Evolutionary conservation across 2,888 invertebrate species (phyloP).

Genomic region (Euzetes globulus): DNA sequence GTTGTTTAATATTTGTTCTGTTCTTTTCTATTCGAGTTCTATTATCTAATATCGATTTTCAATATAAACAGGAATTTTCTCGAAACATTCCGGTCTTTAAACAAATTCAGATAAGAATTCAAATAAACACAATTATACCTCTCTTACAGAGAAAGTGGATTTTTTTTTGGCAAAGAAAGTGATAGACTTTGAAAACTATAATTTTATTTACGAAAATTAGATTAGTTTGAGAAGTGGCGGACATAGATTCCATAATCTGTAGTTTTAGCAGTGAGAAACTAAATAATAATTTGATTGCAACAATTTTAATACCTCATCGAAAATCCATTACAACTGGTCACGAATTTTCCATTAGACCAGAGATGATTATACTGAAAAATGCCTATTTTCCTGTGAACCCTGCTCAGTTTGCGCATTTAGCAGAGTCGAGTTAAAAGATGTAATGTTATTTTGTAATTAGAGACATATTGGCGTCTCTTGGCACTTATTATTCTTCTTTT

Average conservation of each 20-base stretch:
- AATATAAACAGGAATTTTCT: not conserved
- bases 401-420: too few relatives aligned
- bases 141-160: too few relatives aligned
- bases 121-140: not conserved
- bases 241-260: too few relatives aligned
- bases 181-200: too few relatives aligned
- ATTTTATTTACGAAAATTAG: too few relatives aligned
- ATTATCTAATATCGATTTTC: not conserved
- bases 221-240: too few relatives aligned
- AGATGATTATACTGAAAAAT: not conserved
- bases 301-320: not conserved
- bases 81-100: not conserved
- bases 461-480: too few relatives aligned
- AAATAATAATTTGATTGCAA: not conserved
- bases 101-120: not conserved
- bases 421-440: too few relatives aligned
- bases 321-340: not conserved
- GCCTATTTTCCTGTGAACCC: too few relatives aligned
- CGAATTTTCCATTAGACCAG: not conserved
- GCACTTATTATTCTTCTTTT: too few relatives aligned
- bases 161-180: too few relatives aligned
- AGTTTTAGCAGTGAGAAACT: not conserved
- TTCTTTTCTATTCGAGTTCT: not conserved
- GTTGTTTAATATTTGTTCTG: not conserved
- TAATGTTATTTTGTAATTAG: too few relatives aligned